phyloP scores from a whole-genome alignment of 92 coral and sea anemone species.

The Epizoanthus scotinus region DNA sequence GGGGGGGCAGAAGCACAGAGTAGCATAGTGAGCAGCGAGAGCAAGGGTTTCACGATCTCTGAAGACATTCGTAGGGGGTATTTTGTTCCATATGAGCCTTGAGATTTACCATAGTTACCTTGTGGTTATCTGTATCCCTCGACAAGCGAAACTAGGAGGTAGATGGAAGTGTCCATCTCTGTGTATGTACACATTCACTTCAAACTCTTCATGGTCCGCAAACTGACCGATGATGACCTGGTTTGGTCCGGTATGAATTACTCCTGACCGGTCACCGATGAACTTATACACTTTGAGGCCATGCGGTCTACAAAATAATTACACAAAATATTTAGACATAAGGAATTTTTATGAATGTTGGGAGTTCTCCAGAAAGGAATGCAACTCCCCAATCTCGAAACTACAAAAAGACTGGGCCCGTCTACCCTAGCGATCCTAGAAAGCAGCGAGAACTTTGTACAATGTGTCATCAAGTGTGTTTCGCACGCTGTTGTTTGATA shows the following conservation, averaged over 20 bases:
- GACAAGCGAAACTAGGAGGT: conserved; percentile 64
- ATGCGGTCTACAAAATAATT: conserved; percentile 48
- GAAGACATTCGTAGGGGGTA: too few species aligned
- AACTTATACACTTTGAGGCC: conserved; percentile 61
- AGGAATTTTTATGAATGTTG: neutral
- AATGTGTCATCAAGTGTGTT: too few species aligned
- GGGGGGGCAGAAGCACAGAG: too few species aligned
- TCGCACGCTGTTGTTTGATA: too few species aligned
- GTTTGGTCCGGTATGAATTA: conserved; percentile 64
- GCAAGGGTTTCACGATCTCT: too few species aligned
- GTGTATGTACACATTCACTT: conserved; percentile 64
- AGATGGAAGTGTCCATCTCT: conserved; percentile 57
- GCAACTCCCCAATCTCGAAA: too few species aligned
- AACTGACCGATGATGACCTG: conserved; percentile 72
- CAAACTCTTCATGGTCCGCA: conserved; percentile 69
- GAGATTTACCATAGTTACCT: conserved; percentile 35
- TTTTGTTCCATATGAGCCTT: too few species aligned
- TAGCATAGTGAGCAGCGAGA: too few species aligned
- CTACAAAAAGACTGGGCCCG: too few species aligned
- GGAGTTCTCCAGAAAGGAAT: neutral
- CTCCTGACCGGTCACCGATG: conserved; percentile 68
- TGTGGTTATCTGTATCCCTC: conserved; percentile 60
- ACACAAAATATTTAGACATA: neutral
- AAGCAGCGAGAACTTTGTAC: too few species aligned
- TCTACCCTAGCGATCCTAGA: too few species aligned